Evolutionary conservation across 2,797 vertebrate species (phyloP).

Genomic region (Tauraco hartlaubi): DNA sequence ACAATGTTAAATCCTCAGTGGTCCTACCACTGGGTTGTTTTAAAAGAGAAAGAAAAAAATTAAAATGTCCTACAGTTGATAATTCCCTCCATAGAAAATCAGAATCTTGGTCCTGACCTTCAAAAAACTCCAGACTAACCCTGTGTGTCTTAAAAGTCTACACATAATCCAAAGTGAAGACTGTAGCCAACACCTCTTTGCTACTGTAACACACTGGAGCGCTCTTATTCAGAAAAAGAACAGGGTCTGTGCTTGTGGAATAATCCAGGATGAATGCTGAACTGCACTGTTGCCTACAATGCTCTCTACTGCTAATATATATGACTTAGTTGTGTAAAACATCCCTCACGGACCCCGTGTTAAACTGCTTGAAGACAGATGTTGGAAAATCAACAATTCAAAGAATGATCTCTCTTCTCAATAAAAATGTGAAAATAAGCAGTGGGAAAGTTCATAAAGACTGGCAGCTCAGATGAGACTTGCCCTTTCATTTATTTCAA

Average conservation of each 20-base stretch:
- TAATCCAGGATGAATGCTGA: background rate
- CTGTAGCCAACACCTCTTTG: background rate
- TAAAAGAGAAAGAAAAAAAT: background rate
- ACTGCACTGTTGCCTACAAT: background rate
- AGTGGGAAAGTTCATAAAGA: background rate
- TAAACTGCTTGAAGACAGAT: background rate
- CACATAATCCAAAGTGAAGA: accelerated
- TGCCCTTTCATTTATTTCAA: background rate
- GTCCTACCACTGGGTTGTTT: background rate
- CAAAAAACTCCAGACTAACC: background rate
- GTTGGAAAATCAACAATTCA: background rate
- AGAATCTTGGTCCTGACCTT: background rate
- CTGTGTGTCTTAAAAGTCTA: background rate
- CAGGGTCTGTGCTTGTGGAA: background rate
- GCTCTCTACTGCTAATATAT: accelerated
- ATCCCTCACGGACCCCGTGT: background rate
- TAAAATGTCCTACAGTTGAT: background rate
- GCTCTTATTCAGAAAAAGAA: background rate
- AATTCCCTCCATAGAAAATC: background rate
- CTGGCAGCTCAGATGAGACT: background rate
- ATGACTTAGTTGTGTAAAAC: background rate
- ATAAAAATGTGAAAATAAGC: background rate
- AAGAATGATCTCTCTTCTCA: background rate
- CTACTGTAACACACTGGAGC: background rate
- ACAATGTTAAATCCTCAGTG: background rate